A percentile compares a stretch with the other conserved stretches of the same genome.
Conservation (phyloP, 2,797 vertebrate genomes). For the Propithecus deckenii region DNA sequence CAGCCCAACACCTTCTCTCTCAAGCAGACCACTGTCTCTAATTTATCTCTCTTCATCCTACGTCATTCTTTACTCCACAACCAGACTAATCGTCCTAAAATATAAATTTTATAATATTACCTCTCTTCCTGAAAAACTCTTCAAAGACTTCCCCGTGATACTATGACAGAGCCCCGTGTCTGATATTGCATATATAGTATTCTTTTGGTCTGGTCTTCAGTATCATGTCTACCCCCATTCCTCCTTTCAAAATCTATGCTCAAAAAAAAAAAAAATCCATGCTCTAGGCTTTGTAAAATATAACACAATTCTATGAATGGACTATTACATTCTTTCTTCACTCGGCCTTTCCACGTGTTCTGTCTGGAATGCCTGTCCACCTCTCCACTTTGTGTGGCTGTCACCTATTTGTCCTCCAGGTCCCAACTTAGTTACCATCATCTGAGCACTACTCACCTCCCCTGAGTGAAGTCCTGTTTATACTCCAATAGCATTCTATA, state of each 20-base stretch:
- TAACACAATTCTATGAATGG: background rate
- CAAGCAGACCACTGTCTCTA: background rate
- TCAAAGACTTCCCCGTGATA: background rate
- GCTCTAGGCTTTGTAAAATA: background rate
- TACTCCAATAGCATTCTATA: background rate
- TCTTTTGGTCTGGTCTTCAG: background rate
- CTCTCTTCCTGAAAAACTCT: background rate
- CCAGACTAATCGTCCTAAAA: background rate
- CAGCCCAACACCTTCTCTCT: background rate
- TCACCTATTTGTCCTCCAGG: background rate
- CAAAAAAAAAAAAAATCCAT: background rate
- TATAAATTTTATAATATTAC: background rate
- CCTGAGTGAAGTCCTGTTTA: background rate
- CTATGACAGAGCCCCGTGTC: background rate
- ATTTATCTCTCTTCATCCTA: background rate
- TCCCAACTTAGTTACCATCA: background rate
- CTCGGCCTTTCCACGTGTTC: background rate
- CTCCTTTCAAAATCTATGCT: background rate
- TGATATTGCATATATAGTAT: background rate
- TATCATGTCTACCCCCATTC: background rate
- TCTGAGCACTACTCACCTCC: background rate
- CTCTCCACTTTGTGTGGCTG: background rate
- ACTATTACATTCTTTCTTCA: background rate
- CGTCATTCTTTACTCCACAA: background rate
- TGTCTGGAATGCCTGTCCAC: background rate